Conservation (phyloP, 2,113 vertebrate genomes). For the Glaucomys volans region DNA sequence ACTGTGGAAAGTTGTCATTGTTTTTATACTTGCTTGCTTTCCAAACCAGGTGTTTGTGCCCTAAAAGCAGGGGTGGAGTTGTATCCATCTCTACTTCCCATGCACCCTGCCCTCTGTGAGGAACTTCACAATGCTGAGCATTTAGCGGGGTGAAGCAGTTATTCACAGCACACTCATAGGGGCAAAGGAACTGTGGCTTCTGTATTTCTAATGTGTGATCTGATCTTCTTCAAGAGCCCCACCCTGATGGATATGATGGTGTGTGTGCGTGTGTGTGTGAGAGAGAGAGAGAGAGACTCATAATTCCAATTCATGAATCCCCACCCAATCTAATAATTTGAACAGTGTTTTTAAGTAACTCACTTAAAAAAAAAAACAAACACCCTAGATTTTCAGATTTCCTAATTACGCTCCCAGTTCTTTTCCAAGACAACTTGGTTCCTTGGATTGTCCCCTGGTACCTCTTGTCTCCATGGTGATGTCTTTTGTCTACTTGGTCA, state of each 20-base stretch:
- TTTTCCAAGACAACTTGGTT: neutral
- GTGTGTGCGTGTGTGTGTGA: neutral
- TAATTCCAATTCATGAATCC: neutral
- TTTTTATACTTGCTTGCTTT: neutral
- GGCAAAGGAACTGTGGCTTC: neutral
- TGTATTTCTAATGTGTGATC: neutral
- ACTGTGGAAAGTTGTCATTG: no score
- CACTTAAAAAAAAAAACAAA: neutral
- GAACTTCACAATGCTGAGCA: no score
- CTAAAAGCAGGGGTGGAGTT: neutral
- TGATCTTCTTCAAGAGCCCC: neutral
- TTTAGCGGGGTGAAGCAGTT: neutral
- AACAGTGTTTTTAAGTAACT: neutral
- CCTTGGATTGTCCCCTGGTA: neutral
- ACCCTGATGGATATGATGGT: neutral
- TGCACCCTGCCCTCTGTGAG: neutral
- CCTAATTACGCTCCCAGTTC: neutral
- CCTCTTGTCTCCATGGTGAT: neutral
- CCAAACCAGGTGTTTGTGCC: neutral
- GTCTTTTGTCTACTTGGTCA: neutral
- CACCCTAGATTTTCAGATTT: neutral
- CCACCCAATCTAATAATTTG: neutral
- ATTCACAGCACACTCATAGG: neutral
- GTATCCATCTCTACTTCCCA: neutral
- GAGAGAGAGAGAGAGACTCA: neutral